Evolutionary conservation across 2,888 invertebrate species (phyloP), one percentile per base, ranked within the genome.

Genomic region (Diploptera punctata): DNA sequence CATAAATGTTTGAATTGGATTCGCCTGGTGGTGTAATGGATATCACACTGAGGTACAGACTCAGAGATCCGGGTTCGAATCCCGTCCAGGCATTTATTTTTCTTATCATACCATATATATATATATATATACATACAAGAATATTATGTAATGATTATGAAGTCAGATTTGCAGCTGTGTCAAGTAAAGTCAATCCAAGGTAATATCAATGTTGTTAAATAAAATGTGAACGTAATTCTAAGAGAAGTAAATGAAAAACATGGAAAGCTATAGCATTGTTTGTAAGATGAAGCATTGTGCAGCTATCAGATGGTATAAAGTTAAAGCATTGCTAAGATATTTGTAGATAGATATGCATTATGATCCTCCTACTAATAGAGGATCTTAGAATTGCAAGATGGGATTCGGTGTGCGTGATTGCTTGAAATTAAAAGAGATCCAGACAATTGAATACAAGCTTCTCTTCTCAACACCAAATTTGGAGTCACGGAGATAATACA

Each of bases 381-480:
- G n/a, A n/a, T n/a, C n/a, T n/a, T n/a, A n/a, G 33, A 33, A 10
- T 5, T 5, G 33, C 7, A 33, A 33, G 33, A 33, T 5, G n/a
- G 26, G 29, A 52, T 52, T 52, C 10, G 29, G 13, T 29, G 16
- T 29, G 57, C 57, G 31, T 57, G 31, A 57, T 57, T 29, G 29
- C n/a, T 57, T 57, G 24, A 13, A 29, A 57, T 57, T 57, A 57
- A 33, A 47, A 54, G 29, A 57, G 57, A 29, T 16, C 57, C n/a
- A 29, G 57, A 57, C 57, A 57, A 57, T 57, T 31, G 57, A 57
- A 57, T 57, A 57, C n/a, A 29, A 24, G 5, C 13, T 33, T 33
- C 26, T 29, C 57, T 24, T 57, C 57, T n/a, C 57, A 57, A n/a
- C 29, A 57, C 31, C 29, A 57, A 29, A 57, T 57, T 29, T 57